A percentile compares a stretch with the other conserved stretches of the same genome.
Evolutionary conservation across 2,113 vertebrate genomes (phyloP).

Genomic region (Scomber japonicus): DNA sequence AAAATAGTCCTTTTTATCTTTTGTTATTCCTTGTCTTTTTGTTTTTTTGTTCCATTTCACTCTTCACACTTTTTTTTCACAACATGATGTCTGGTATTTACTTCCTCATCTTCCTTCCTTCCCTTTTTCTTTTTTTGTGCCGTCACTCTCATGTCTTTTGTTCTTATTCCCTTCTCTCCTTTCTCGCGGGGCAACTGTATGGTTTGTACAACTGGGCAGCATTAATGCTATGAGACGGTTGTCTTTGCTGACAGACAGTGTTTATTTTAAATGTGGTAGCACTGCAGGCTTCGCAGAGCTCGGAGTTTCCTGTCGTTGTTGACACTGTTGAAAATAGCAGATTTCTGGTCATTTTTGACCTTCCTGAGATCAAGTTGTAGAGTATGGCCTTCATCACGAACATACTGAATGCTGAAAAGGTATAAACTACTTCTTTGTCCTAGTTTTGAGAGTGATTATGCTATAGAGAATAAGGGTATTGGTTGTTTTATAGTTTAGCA

Average conservation of each 20-base stretch:
- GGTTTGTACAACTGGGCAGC: not conserved
- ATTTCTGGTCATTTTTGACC: not conserved
- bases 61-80: not conserved
- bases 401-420: not conserved
- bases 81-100: not conserved
- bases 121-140: not conserved
- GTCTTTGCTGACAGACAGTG: not conserved
- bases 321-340: not conserved
- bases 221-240: not conserved
- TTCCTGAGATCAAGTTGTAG: too few relatives aligned
- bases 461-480: too few relatives aligned
- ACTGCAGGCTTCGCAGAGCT: not conserved
- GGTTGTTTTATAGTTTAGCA: not conserved
- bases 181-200: not conserved
- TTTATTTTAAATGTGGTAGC: not conserved
- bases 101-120: slow-evolving; percentile 7
- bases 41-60: not conserved
- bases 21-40: not conserved
- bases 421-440: not conserved
- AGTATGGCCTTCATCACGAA: not conserved
- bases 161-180: slow-evolving; percentile 13
- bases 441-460: not conserved
- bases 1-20: not conserved
- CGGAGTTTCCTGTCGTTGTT: not conserved
- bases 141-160: not conserved